A percentile compares a stretch with the other conserved stretches of the same genome.
phyloP scores from a whole-genome alignment of 1,140 invertebrate species.

The Drosophila baimaii region DNA sequence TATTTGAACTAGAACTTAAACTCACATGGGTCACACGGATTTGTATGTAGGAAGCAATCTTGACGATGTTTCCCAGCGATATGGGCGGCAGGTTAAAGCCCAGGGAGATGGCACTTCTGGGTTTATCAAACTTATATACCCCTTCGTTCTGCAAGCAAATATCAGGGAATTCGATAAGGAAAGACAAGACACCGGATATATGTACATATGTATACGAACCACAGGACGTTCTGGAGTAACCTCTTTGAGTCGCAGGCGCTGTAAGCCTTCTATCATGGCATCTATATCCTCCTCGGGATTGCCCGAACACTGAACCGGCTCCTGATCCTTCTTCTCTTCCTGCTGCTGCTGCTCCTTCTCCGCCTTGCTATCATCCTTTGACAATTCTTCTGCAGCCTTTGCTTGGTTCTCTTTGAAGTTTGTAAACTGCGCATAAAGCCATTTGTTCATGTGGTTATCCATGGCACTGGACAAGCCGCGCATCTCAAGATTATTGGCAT shows the following conservation, averaged over 20 bases:
- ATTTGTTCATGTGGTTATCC: not conserved
- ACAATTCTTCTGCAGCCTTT: not conserved
- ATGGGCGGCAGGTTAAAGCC: not conserved
- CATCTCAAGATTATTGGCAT: too few relatives aligned
- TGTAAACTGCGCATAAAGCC: not conserved
- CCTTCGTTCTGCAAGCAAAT: too few relatives aligned
- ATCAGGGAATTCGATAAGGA: too few relatives aligned
- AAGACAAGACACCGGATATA: too few relatives aligned
- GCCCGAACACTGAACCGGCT: too few relatives aligned
- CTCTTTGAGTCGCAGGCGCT: not conserved
- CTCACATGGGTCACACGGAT: slow-evolving; percentile 29
- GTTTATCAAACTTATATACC: slow-evolving; percentile 40
- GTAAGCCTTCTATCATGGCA: not conserved
- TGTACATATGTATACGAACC: too few relatives aligned
- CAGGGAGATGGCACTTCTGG: slow-evolving; percentile 7
- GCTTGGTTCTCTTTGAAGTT: not conserved
- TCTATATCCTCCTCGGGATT: too few relatives aligned
- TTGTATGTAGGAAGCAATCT: not conserved
- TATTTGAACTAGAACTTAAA: not conserved
- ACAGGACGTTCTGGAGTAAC: not conserved
- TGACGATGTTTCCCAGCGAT: not conserved
- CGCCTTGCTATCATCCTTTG: not conserved
- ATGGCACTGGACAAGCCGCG: not conserved
- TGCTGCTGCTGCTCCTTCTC: not conserved
- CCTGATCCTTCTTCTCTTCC: too few relatives aligned